A percentile compares a stretch with the other conserved stretches of the same genome.
phyloP scores from a whole-genome alignment of 1,140 invertebrate genomes.

The Neodiprion virginianus region DNA sequence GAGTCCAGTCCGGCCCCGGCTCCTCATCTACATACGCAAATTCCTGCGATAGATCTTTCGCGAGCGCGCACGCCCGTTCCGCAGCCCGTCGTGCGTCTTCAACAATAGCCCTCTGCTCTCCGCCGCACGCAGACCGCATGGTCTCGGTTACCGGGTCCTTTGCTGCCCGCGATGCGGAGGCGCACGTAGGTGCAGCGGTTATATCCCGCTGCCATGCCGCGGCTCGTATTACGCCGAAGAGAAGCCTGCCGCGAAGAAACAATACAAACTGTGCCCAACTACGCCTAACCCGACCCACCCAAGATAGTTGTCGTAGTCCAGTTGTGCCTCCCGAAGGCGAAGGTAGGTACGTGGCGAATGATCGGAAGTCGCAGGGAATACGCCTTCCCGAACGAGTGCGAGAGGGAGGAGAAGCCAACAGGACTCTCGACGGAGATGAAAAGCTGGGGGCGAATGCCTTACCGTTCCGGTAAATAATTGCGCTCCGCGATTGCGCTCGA shows the following conservation, averaged over 20 bases:
- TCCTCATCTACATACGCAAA: conserved; percentile 55
- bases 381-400: neutral
- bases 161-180: no score
- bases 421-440: no score
- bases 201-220: no score
- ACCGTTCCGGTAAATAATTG: conserved; percentile 1
- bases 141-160: conserved; percentile 35
- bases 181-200: no score
- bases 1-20: conserved; percentile 22
- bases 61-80: conserved; percentile 32
- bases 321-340: conserved; percentile 31
- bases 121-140: conserved; percentile 21
- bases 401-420: conserved; percentile 2
- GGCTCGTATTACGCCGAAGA: neutral
- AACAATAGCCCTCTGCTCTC: conserved; percentile 39
- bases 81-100: conserved; percentile 29
- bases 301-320: conserved; percentile 55
- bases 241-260: conserved; percentile 29
- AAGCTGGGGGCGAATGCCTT: neutral
- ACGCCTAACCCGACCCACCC: no score
- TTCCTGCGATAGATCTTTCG: conserved; percentile 53
- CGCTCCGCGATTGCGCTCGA: no score
- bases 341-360: conserved; percentile 22
- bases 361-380: neutral
- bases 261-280: conserved; percentile 32